These are phyloP conservation scores for Penaeus indicus DNA, from an alignment of 1,140 invertebrate genomes.

Conservation along the genomic window DNA sequence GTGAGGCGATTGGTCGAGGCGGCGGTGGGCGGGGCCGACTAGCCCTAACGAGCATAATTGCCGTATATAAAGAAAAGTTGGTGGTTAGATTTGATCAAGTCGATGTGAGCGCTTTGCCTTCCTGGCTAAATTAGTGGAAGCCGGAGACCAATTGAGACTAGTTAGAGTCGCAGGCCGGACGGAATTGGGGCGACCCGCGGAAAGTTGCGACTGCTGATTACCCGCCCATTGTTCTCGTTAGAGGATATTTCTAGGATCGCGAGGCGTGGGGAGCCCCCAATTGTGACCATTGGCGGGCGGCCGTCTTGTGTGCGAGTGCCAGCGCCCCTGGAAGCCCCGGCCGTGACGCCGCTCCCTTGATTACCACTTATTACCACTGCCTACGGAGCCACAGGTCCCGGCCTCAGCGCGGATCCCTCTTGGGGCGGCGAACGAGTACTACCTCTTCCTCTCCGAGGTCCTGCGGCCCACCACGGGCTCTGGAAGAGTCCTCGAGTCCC, in stretches of 20 bases:
- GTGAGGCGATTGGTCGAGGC: constrained; percentile 26
- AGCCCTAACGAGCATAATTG: constrained; percentile 60
- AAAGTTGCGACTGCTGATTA: constrained; percentile 48
- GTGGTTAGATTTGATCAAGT: constrained; percentile 65
- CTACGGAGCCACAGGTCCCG: not conserved
- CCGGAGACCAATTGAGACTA: constrained; percentile 59
- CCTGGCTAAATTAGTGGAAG: constrained; percentile 61
- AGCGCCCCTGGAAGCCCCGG: not conserved
- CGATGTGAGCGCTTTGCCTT: constrained; percentile 60
- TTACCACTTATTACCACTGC: constrained; percentile 18
- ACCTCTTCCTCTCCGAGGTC: too few species aligned
- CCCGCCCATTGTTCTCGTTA: constrained; percentile 51
- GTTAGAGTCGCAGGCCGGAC: constrained; percentile 18
- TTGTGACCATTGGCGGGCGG: constrained; percentile 39
- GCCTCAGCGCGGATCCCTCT: not conserved
- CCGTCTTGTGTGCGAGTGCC: not conserved
- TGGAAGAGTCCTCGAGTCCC: too few species aligned
- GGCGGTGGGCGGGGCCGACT: constrained; percentile 35
- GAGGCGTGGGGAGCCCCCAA: constrained; percentile 35
- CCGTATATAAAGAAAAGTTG: constrained; percentile 66
- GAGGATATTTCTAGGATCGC: constrained; percentile 31
- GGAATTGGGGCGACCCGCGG: constrained; percentile 32
- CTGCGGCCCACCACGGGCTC: too few species aligned
- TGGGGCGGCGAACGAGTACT: too few species aligned
- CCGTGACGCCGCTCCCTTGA: not conserved